phyloP scores from a whole-genome alignment of 2,113 vertebrate species.

The Calypte anna region DNA sequence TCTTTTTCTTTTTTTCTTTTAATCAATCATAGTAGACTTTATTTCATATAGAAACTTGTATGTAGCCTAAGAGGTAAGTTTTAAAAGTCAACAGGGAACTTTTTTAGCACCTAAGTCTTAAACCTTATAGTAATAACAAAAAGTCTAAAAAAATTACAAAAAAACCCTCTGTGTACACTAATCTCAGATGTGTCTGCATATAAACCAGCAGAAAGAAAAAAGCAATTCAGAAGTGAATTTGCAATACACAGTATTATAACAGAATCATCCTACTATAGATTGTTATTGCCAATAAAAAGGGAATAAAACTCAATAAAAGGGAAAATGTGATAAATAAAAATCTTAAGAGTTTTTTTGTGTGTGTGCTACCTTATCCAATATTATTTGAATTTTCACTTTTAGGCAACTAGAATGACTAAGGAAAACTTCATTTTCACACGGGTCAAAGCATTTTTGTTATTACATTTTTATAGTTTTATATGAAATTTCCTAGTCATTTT shows the following conservation, averaged over 20 bases:
- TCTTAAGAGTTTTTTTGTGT: not conserved
- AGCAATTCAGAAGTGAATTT: not conserved
- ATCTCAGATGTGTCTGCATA: not conserved
- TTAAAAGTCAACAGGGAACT: not conserved
- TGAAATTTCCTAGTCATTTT: not conserved
- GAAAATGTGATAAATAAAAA: slow-evolving; percentile 14
- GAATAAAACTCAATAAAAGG: slow-evolving; percentile 42
- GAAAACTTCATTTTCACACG: not conserved
- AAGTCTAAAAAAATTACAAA: not conserved
- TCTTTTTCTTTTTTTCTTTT: not conserved
- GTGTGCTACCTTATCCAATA: not conserved
- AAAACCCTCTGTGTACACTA: not conserved
- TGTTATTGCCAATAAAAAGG: slow-evolving; percentile 37
- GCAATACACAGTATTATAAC: not conserved
- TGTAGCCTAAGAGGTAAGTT: not conserved
- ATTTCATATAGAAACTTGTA: not conserved
- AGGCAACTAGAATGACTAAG: not conserved
- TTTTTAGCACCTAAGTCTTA: not conserved
- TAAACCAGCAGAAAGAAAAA: slow-evolving; percentile 7
- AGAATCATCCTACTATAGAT: slow-evolving; percentile 1
- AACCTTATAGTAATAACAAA: not conserved
- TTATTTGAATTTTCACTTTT: not conserved
- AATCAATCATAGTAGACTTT: not conserved
- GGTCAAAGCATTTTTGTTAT: not conserved
- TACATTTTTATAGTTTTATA: not conserved